phyloP scores from a whole-genome alignment of 1,140 invertebrate genomes.

The Lepidurus apus region DNA sequence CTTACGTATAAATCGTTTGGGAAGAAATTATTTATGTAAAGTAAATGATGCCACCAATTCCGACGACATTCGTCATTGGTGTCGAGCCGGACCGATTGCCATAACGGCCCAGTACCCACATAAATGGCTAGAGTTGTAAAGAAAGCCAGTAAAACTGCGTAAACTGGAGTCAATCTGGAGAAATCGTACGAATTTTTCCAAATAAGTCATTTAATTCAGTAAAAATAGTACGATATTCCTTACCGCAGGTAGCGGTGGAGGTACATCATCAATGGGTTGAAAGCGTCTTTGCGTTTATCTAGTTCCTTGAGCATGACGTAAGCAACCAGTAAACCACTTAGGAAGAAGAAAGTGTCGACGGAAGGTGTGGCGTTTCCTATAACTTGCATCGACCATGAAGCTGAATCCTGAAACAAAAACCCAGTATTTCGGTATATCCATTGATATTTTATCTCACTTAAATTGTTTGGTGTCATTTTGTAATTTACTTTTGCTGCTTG shows the following conservation, averaged over 20 bases:
- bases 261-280: constrained; percentile 28
- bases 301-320: constrained; percentile 30
- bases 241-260: constrained; percentile 32
- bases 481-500: background rate
- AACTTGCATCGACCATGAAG: constrained; percentile 73
- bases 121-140: constrained; percentile 64
- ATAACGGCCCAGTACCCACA: constrained; percentile 60
- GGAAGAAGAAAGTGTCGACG: constrained; percentile 88
- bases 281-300: constrained; percentile 22
- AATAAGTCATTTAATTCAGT: background rate
- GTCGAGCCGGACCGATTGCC: constrained; percentile 57
- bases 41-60: constrained; percentile 52
- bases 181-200: constrained; percentile 29
- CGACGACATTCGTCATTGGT: constrained; percentile 53
- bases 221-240: background rate
- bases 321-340: constrained; percentile 45
- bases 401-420: constrained; percentile 37
- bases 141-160: constrained; percentile 73
- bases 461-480: background rate
- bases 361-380: constrained; percentile 80
- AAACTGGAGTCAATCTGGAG: constrained; percentile 69
- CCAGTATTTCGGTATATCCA: background rate
- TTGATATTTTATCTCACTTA: background rate
- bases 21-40: constrained; percentile 41
- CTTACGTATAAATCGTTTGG: background rate